A percentile compares a stretch with the other conserved stretches of the same genome.
phyloP scores from a whole-genome alignment of 2,888 invertebrate species.

The Leistus spinibarbis region DNA sequence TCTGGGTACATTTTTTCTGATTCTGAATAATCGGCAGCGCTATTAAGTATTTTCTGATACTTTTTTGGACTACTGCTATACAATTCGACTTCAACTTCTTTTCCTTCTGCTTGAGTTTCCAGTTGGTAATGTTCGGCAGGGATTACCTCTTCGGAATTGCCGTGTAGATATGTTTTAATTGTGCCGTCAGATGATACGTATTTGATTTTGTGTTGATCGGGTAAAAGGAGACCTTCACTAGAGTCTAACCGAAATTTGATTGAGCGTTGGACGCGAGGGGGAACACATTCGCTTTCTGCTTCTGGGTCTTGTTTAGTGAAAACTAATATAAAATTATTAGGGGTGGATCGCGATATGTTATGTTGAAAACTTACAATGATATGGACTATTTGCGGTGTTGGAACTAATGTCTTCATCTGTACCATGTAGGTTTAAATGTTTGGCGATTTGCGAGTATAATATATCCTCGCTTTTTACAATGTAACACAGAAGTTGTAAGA shows the following conservation, averaged over 20 bases:
- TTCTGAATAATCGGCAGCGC: slow-evolving; percentile 22
- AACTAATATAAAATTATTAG: slow-evolving; percentile 55
- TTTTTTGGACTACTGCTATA: slow-evolving; percentile 60
- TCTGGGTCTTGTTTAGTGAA: slow-evolving; percentile 70
- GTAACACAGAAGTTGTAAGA: slow-evolving; percentile 65
- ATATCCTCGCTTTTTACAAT: slow-evolving; percentile 63
- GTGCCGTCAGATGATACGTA: slow-evolving; percentile 43
- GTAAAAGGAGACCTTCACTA: slow-evolving; percentile 40
- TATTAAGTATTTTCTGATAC: slow-evolving; percentile 46
- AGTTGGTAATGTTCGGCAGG: slow-evolving; percentile 38
- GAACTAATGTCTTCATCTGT: slow-evolving; percentile 61
- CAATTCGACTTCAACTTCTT: slow-evolving; percentile 57
- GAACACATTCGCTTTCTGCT: slow-evolving; percentile 67
- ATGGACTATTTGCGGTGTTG: slow-evolving; percentile 63
- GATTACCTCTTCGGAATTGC: slow-evolving; percentile 47
- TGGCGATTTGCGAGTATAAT: slow-evolving; percentile 56
- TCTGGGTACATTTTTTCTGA: slow-evolving; percentile 35
- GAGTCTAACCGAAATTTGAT: slow-evolving; percentile 53
- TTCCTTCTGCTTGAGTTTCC: slow-evolving; percentile 29
- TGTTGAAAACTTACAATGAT: slow-evolving; percentile 67
- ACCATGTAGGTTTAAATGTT: slow-evolving; percentile 55
- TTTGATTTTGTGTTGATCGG: slow-evolving; percentile 39
- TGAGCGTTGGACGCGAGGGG: slow-evolving; percentile 53
- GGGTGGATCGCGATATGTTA: not conserved
- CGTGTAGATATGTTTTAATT: slow-evolving; percentile 51